phyloP scores from a whole-genome alignment of 2,113 vertebrate genomes.

The Oryctolagus cuniculus region mOryCun1.1 NC_091440.1:133864501-133865000 shows the following conservation, averaged over 20 bases:
- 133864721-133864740: not conserved
- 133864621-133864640: conserved; percentile 10
- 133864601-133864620: not conserved
- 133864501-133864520: not conserved
- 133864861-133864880: not conserved
- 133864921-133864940: conserved; percentile 4
- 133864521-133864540: not conserved
- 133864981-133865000: not conserved
- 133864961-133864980: not conserved
- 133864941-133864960: not conserved
- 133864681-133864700: not conserved
- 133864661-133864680: not conserved
- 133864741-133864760: not conserved
- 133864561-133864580: not conserved
- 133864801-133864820: conserved; percentile 11
- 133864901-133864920: conserved; percentile 50
- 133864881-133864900: not conserved
- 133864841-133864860: conserved; percentile 46
- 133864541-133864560: not conserved
- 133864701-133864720: not conserved
- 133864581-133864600: not conserved
- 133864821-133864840: not conserved
- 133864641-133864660: not conserved
- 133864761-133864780: not conserved
- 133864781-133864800: not conserved